Base-by-base conservation (phyloP, 2,113 vertebrate genomes). In the Perca schrenkii region DNA sequence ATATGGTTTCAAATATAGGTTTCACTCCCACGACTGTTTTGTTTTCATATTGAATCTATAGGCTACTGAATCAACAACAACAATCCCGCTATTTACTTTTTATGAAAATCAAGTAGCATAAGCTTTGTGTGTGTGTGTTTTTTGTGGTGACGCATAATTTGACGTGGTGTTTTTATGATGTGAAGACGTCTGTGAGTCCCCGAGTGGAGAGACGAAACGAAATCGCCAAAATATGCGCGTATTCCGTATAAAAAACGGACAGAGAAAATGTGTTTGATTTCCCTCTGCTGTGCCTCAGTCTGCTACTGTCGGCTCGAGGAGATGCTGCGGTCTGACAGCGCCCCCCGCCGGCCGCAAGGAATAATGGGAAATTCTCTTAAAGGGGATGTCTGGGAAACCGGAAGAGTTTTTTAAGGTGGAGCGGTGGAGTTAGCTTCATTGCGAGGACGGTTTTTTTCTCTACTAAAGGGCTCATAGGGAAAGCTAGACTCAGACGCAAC, bases 331-430 rank as follows among this genome's bases (percentile, higher is more conserved):
- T 94, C 91, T 91, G 57, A 34, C 50, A 69, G 87, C 89, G 89
- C 73, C 84, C 53, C 83, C 91, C 82, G 76, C 16, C 0, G 91
- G 31, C 4, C 62, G 1, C 36, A 0, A 0, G 0, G 3, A 17
- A 28, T 1, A 4, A 4, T 0, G 21, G 1, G 0, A 6, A 4
- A 8, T 17, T 19, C 79, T 91, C 94, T 94, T 94, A 94, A 94
- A 94, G 94, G 94, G 94, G 92, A 94, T 72, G 94, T 93, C 74
- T 19, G 13, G 6, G 12, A 87, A 88, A 57, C 80, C 85, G 89
- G 90, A 94, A 93, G 85, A 77, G 31, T 2, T 46, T 89, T 91
- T 94, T 94, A 94, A 94, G 93, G 94, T 94, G 85, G 94, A 91
- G 50, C 89, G 80, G 72, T 3, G 43, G 71, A 91, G 91, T 90